phyloP scores from a whole-genome alignment of 1,140 invertebrate species.

The Colletes gigas region DNA sequence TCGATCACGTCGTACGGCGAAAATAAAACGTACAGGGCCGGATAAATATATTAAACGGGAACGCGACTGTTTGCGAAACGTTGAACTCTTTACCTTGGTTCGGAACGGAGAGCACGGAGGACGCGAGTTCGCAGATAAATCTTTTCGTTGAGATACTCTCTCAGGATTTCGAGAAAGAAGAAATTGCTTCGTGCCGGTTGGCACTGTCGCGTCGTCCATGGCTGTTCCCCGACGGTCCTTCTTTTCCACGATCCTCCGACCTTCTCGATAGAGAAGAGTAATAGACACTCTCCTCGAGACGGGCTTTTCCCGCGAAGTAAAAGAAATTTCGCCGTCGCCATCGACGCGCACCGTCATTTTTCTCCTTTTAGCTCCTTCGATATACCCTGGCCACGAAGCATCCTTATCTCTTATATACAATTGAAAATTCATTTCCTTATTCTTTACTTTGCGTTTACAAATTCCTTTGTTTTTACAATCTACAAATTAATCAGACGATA shows the following conservation, averaged over 20 bases:
- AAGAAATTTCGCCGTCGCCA: slow-evolving; percentile 25
- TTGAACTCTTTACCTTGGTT: not conserved
- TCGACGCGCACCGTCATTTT: not conserved
- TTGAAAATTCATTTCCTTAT: no score
- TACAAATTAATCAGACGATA: not conserved
- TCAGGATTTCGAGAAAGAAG: slow-evolving; percentile 24
- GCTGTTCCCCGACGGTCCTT: slow-evolving; percentile 13
- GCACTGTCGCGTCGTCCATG: slow-evolving; percentile 28
- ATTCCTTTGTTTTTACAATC: no score
- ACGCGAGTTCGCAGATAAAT: slow-evolving; percentile 23
- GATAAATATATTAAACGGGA: no score
- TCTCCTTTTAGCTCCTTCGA: no score
- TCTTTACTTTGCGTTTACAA: no score
- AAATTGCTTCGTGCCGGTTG: slow-evolving; percentile 43
- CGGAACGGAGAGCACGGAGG: not conserved
- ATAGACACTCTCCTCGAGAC: slow-evolving; percentile 41
- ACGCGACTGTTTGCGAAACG: not conserved
- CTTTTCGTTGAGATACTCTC: slow-evolving; percentile 8
- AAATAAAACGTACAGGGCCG: not conserved
- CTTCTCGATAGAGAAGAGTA: slow-evolving; percentile 36
- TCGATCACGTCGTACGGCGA: not conserved
- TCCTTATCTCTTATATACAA: no score
- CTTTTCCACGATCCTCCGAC: slow-evolving; percentile 3
- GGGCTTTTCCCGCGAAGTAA: not conserved
- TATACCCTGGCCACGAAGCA: no score